A percentile compares a stretch with the other conserved stretches of the same genome.
These are phyloP conservation scores for Miniopterus natalensis DNA, from an alignment of 2,113 vertebrate genomes.

Conservation along the genomic window DNA sequence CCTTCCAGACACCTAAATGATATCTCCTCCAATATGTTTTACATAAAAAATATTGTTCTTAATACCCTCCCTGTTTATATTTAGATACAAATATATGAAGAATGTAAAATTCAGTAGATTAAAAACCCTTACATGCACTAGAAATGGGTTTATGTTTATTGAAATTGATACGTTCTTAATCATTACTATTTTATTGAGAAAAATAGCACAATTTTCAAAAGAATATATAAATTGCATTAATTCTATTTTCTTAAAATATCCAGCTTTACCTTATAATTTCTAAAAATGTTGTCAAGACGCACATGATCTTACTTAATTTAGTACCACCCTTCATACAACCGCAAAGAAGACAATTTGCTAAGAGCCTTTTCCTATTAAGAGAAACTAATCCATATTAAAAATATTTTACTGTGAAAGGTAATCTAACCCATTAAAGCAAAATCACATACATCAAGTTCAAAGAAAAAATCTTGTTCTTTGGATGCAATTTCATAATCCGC, in stretches of 20 bases:
- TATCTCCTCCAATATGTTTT: slow-evolving; percentile 22
- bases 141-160: slow-evolving; percentile 1
- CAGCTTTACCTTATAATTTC: neutral
- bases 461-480: slow-evolving; percentile 99
- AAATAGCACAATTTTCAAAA: slow-evolving; percentile 33
- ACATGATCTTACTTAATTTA: neutral
- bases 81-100: neutral
- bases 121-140: neutral
- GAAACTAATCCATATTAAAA: slow-evolving; percentile 28
- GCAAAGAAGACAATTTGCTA: slow-evolving; percentile 28
- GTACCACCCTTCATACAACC: neutral
- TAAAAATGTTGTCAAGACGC: neutral
- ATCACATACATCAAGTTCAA: slow-evolving; percentile 97
- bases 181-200: neutral
- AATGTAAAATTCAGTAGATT: neutral
- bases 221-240: neutral
- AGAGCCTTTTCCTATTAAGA: slow-evolving; percentile 7
- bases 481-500: slow-evolving; percentile 99
- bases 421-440: slow-evolving; percentile 45
- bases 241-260: slow-evolving; percentile 1
- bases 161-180: neutral
- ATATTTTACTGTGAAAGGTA: slow-evolving; percentile 28
- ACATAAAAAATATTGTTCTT: neutral
- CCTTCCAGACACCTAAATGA: neutral
- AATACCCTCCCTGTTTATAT: neutral